These are phyloP conservation scores for Rotaria macrura DNA, from an alignment of 2,888 invertebrate species.

Conservation along the genomic window DNA sequence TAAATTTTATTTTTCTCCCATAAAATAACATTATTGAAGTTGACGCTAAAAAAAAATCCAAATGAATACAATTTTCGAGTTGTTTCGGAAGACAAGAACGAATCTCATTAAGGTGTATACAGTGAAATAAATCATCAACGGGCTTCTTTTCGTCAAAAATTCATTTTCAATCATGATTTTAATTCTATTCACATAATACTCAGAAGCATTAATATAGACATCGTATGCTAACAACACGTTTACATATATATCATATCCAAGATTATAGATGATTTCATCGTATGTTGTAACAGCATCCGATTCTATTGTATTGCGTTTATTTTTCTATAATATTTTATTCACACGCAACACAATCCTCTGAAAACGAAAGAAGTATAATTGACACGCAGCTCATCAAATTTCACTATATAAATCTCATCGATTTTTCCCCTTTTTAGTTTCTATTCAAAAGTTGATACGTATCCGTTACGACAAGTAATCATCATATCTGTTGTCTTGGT, in stretches of 20 bases:
- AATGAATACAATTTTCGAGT: background rate
- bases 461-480: background rate
- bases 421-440: background rate
- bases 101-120: too few relatives aligned
- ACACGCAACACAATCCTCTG: background rate
- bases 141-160: background rate
- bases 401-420: background rate
- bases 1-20: background rate
- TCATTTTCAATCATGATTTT: too few relatives aligned
- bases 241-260: too few relatives aligned
- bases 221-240: too few relatives aligned
- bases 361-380: background rate
- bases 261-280: background rate
- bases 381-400: background rate
- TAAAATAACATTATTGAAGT: background rate
- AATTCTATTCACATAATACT: too few relatives aligned
- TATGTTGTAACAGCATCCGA: background rate
- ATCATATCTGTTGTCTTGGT: background rate
- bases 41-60: background rate
- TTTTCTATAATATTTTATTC: background rate
- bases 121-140: background rate
- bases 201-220: too few relatives aligned
- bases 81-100: too few relatives aligned
- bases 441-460: background rate
- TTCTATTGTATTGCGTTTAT: background rate